These are phyloP conservation scores for Neodiprion virginianus DNA, from an alignment of 1,140 invertebrate species.

Conservation along the genomic window DNA sequence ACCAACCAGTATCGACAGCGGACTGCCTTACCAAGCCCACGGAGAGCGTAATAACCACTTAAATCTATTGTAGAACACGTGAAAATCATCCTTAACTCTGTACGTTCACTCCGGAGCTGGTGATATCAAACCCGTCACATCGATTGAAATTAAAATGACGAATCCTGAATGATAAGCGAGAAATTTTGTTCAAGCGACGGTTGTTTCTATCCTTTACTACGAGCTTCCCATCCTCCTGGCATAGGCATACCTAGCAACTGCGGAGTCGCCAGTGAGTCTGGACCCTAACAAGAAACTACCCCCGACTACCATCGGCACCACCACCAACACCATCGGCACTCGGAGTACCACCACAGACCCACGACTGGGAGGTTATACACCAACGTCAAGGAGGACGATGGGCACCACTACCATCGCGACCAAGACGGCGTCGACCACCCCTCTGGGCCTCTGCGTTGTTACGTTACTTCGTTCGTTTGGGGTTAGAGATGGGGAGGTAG, in stretches of 20 bases:
- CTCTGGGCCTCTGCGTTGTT: constrained; percentile 18
- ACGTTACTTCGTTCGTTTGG: constrained; percentile 22
- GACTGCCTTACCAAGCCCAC: too few relatives aligned
- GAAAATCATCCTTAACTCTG: too few relatives aligned
- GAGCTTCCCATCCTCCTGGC: neutral
- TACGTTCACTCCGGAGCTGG: too few relatives aligned
- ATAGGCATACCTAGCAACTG: constrained; percentile 17
- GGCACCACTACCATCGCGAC: neutral
- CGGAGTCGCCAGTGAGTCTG: constrained; percentile 57
- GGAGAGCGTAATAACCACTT: too few relatives aligned
- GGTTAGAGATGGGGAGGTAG: neutral
- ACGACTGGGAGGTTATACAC: neutral
- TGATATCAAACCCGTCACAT: too few relatives aligned
- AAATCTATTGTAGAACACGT: too few relatives aligned
- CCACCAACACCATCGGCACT: neutral
- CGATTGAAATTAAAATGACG: too few relatives aligned
- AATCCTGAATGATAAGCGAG: too few relatives aligned
- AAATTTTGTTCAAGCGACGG: neutral
- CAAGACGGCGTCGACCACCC: constrained; percentile 18
- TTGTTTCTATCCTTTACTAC: constrained; percentile 3
- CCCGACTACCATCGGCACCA: constrained; percentile 35
- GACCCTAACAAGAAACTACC: constrained; percentile 61
- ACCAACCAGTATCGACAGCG: too few relatives aligned
- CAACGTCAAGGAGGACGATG: neutral
- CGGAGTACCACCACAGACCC: neutral